These are phyloP conservation scores for Onychomys arenicola DNA, from an alignment of 2,797 vertebrate genomes.

Conservation along the genomic window DNA sequence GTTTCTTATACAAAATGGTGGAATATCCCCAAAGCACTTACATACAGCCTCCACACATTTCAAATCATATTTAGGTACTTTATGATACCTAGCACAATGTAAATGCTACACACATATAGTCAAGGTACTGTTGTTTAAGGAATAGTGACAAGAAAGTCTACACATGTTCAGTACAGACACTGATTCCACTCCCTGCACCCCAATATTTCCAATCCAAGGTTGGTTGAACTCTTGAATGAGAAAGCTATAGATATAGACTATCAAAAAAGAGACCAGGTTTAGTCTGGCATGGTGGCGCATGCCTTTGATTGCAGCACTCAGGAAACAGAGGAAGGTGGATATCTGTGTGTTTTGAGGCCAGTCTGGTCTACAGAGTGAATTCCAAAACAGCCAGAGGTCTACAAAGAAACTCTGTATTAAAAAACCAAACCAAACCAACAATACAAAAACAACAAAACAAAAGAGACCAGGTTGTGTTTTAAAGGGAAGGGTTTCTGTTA, in stretches of 20 bases:
- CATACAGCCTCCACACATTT: not conserved
- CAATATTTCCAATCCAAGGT: not conserved
- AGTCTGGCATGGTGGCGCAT: not conserved
- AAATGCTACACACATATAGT: not conserved
- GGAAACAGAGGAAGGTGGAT: not conserved
- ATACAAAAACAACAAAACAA: too few species aligned
- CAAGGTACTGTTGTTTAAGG: not conserved
- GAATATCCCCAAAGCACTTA: not conserved
- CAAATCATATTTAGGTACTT: not conserved
- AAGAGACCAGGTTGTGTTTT: not conserved
- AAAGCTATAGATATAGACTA: not conserved
- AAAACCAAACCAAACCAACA: not conserved
- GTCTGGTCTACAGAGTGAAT: not conserved
- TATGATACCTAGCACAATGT: not conserved
- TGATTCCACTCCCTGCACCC: not conserved
- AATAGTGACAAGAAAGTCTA: not conserved
- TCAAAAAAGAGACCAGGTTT: not conserved
- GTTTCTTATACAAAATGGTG: not conserved
- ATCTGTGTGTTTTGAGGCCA: not conserved
- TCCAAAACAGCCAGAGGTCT: not conserved
- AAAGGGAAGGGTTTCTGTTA: not conserved
- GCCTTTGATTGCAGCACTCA: not conserved
- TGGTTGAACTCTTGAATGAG: not conserved
- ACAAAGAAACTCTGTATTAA: not conserved
- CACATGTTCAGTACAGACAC: not conserved